Percentiles rank a stretch among this genome's conserved stretches.
Evolutionary conservation across 2,888 invertebrate species (phyloP).

Genomic region (Aphidoletes aphidimyza): DNA sequence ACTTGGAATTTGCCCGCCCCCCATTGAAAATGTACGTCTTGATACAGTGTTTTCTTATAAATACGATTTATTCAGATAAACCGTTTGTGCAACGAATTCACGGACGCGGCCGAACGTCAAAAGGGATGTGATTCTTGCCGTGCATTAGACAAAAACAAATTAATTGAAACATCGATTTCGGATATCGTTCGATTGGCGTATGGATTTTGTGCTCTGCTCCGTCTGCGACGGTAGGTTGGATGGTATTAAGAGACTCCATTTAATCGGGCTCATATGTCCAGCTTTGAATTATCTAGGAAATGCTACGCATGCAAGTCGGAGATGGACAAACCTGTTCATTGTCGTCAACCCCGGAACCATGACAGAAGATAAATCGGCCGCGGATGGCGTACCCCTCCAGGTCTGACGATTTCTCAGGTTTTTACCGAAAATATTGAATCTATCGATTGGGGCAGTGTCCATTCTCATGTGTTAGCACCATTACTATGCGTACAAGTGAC

Average conservation of each 20-base stretch:
- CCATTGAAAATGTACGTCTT: too few species aligned
- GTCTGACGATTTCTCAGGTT: too few species aligned
- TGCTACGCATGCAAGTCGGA: slow-evolving; percentile 66
- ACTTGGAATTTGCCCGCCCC: too few species aligned
- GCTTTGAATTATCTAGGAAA: slow-evolving; percentile 82
- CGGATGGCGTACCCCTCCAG: too few species aligned
- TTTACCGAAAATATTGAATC: slow-evolving; percentile 1
- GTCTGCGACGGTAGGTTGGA: too few species aligned
- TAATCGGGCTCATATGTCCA: slow-evolving; percentile 83
- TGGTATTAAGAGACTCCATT: too few species aligned
- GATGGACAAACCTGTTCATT: slow-evolving; percentile 55
- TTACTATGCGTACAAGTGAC: slow-evolving; percentile 85
- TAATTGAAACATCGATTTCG: slow-evolving; percentile 21
- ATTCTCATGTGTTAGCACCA: slow-evolving; percentile 69
- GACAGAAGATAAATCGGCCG: background rate
- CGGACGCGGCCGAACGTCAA: slow-evolving; percentile 62
- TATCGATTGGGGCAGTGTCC: slow-evolving; percentile 60
- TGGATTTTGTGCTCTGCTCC: too few species aligned
- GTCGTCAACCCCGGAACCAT: slow-evolving; percentile 12
- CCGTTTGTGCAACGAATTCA: slow-evolving; percentile 67
- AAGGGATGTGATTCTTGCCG: slow-evolving; percentile 64
- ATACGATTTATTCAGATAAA: slow-evolving; percentile 68
- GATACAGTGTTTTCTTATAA: slow-evolving; percentile 69
- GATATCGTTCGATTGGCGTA: slow-evolving; percentile 65
- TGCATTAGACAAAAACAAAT: slow-evolving; percentile 57